Conservation (phyloP, 2,888 invertebrate species). For the Eurytoma californica region DNA sequence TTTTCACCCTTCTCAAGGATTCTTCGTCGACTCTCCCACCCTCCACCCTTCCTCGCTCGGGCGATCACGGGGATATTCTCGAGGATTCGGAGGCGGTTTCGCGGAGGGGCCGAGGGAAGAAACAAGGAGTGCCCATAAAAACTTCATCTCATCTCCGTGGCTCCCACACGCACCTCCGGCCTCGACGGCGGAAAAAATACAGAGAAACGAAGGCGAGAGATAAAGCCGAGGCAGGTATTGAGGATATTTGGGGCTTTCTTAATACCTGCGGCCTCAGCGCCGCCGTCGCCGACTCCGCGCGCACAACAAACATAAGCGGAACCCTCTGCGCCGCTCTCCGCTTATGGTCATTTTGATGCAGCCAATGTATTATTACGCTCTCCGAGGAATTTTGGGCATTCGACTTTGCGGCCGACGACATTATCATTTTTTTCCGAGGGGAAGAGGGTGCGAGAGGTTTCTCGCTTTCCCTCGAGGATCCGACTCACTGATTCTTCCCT, state of each 20-base stretch:
- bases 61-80: constrained; percentile 13
- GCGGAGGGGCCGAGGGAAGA: background rate
- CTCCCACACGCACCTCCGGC: constrained; percentile 11
- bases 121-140: constrained; percentile 18
- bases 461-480: constrained; percentile 35
- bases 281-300: background rate
- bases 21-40: background rate
- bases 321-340: constrained; percentile 31
- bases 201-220: background rate
- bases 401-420: constrained; percentile 29
- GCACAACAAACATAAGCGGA: constrained; percentile 36
- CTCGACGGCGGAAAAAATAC: background rate
- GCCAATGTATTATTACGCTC: constrained; percentile 36
- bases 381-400: constrained; percentile 18
- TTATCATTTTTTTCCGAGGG: constrained; percentile 32
- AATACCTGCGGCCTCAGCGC: constrained; percentile 24
- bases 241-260: constrained; percentile 10
- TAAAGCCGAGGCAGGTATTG: constrained; percentile 31
- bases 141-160: constrained; percentile 20
- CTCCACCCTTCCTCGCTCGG: constrained; percentile 11
- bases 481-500: background rate
- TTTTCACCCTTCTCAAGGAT: background rate
- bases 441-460: constrained; percentile 1
- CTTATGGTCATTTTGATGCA: constrained; percentile 31
- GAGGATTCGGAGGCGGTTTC: background rate